Conservation (phyloP, 2,888 invertebrate species). For the Diaperis boleti region DNA sequence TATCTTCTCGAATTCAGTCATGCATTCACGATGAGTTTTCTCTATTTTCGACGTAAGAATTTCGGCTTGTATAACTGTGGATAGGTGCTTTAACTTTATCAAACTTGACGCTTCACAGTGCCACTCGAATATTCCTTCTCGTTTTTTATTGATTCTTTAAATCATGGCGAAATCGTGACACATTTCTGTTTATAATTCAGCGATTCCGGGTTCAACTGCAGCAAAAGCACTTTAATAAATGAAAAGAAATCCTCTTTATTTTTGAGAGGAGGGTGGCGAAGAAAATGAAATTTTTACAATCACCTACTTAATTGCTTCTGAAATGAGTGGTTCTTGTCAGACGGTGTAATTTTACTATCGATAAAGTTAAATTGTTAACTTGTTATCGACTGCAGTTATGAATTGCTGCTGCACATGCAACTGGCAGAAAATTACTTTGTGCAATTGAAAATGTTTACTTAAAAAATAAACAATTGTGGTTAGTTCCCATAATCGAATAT, state of each 20-base stretch:
- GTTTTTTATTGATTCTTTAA: conserved; percentile 13
- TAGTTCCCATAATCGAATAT: too few relatives aligned
- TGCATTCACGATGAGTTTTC: conserved; percentile 34
- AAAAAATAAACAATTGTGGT: too few relatives aligned
- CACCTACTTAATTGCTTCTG: not conserved
- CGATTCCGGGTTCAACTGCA: not conserved
- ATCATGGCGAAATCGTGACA: conserved; percentile 6
- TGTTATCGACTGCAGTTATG: not conserved
- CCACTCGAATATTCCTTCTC: not conserved
- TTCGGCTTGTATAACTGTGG: conserved; percentile 19
- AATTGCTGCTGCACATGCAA: not conserved
- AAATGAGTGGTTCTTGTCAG: not conserved
- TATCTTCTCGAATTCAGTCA: conserved; percentile 25
- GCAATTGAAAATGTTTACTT: too few relatives aligned
- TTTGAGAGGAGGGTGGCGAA: conserved; percentile 11
- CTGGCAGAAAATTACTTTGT: not conserved
- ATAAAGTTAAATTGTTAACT: not conserved
- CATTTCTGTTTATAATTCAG: conserved; percentile 11
- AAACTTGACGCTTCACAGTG: conserved; percentile 6
- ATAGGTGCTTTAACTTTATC: conserved; percentile 20
- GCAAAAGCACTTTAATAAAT: conserved; percentile 12
- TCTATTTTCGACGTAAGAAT: conserved; percentile 26
- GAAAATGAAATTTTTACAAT: not conserved
- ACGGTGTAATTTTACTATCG: not conserved
- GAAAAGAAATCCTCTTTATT: not conserved